Base-by-base conservation (phyloP, 2,797 vertebrate species). In the Cossypha dichroa region DNA sequence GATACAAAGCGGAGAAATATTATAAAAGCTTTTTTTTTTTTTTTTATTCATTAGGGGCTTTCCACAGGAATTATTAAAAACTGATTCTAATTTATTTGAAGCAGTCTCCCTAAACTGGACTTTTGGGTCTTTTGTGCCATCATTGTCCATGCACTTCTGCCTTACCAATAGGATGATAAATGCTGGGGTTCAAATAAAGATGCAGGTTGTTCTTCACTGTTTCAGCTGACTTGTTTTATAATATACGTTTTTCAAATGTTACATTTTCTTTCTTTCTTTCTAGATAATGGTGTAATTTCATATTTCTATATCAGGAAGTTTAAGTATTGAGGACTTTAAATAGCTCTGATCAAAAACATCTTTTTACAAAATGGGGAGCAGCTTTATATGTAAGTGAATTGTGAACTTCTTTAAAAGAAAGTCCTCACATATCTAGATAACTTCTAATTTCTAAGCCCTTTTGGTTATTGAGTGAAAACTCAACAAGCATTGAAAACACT, bases 261-360 rank as follows among this genome's bases (percentile, higher is more conserved):
- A 38, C 34, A 21, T 12, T 76, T 54, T 88, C 17, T 34, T 34
- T 88, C 17, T 34, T 34, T 76, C 15, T 80, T 56, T 46, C 9
- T 41, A 28, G 6, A 15, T 21, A 66, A 62, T 29, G 4, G 9
- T 45, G 8, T 40, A 1, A 63, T 45, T 83, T 74, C 5, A 15
- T 19, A 11, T 49, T 88, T 76, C 13, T 69, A 0, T 38, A 45
- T 59, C 11, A 49, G 23, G 20, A 66, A 54, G 9, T 31, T 87
- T 81, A 49, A 16, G 36, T 31, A 17, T 33, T 51, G 20, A 56
- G 16, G 19, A 56, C 8, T 83, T 36, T 43, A 45, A 64, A 21
- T 22, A 54, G 6, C 8, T 72, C 28, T 52, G 19, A 54, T 31
- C 4, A 69, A 79, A 78, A 2, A 0, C 3, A 64, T 12, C 4